Percentiles rank a stretch among this genome's conserved stretches.
phyloP scores from a whole-genome alignment of 2,888 invertebrate species.

The Drosophila tripunctata region DNA sequence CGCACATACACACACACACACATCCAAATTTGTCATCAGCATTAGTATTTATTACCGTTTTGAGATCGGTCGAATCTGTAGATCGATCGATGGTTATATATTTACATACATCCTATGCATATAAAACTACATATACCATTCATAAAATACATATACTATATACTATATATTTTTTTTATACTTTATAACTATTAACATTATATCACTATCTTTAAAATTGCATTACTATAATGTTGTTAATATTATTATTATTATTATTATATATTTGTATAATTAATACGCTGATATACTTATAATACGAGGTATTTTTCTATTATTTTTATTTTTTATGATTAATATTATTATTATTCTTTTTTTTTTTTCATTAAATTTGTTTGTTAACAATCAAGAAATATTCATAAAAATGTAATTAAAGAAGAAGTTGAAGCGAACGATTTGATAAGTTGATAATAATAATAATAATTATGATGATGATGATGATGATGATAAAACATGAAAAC shows the following conservation, averaged over 20 bases:
- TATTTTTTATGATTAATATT: conserved; percentile 34
- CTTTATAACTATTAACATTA: conserved; percentile 42
- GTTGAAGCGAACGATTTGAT: conserved; percentile 40
- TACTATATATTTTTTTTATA: conserved; percentile 48
- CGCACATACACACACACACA: too few relatives aligned
- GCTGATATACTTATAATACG: conserved; percentile 48
- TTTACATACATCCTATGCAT: conserved; percentile 45
- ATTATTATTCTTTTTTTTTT: conserved; percentile 18
- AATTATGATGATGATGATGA: conserved; percentile 28
- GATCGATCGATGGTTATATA: conserved; percentile 40
- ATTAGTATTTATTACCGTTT: conserved; percentile 65
- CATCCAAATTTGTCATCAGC: conserved; percentile 55
- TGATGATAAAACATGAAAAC: conserved; percentile 48
- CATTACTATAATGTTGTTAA: conserved; percentile 74
- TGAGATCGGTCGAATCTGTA: neutral
- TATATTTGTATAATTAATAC: conserved; percentile 71
- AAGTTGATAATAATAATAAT: conserved; percentile 41
- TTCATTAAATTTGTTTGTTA: conserved; percentile 41
- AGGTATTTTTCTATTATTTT: conserved; percentile 36
- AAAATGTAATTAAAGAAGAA: conserved; percentile 37
- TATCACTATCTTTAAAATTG: conserved; percentile 50
- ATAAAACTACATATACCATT: too few relatives aligned
- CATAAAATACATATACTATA: conserved; percentile 18
- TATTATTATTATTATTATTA: conserved; percentile 76
- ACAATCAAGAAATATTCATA: conserved; percentile 45